A percentile compares a stretch with the other conserved stretches of the same genome.
These are phyloP conservation scores for Egretta garzetta DNA, from an alignment of 2,113 vertebrate species.

Conservation along the genomic window DNA sequence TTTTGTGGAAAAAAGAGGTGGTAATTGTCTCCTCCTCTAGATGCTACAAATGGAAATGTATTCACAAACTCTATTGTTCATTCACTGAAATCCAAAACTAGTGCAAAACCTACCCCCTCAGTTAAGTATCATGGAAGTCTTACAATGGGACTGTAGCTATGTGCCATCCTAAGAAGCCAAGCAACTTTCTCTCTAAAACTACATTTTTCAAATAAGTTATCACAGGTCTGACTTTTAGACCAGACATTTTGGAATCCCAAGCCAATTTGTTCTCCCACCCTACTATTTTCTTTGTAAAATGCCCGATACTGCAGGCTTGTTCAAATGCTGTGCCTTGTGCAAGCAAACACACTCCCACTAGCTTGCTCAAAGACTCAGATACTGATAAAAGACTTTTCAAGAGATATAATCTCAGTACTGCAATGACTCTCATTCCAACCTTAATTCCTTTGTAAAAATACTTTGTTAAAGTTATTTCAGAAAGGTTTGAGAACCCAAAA, in stretches of 20 bases:
- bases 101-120: not conserved
- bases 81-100: not conserved
- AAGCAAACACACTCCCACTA: not conserved
- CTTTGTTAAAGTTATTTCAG: not conserved
- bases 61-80: not conserved
- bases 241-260: not conserved
- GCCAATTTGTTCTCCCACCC: not conserved
- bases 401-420: not conserved
- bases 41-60: not conserved
- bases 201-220: not conserved
- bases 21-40: not conserved
- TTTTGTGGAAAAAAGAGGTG: not conserved
- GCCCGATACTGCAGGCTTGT: no score
- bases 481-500: not conserved
- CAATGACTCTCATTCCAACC: not conserved
- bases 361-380: not conserved
- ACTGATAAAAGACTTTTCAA: not conserved
- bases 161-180: not conserved
- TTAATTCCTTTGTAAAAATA: not conserved
- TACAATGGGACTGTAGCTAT: not conserved
- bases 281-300: not conserved
- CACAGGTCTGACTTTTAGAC: not conserved
- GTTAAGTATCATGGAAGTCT: not conserved
- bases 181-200: not conserved
- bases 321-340: not conserved